Percentiles rank a stretch among this genome's conserved stretches.
These are phyloP conservation scores for Phylloscopus collybita DNA, from an alignment of 2,797 vertebrate species.

Conservation along the genomic window DNA sequence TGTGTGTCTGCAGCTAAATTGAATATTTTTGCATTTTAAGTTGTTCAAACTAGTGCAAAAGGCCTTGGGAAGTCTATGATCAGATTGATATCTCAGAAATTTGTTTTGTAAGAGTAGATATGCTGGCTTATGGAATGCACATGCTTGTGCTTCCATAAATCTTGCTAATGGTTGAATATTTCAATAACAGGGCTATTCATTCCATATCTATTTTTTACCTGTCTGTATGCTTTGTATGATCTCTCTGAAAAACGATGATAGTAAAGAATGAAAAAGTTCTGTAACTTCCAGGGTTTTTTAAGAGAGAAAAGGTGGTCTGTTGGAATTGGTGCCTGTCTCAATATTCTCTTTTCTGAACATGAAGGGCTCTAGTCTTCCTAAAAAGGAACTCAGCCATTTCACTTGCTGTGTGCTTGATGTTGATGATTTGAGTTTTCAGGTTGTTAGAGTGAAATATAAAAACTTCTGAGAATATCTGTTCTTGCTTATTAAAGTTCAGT, in stretches of 20 bases:
- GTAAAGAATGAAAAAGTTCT: not conserved
- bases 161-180: not conserved
- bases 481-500: not conserved
- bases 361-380: not conserved
- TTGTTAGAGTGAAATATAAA: not conserved
- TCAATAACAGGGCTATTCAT: not conserved
- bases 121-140: not conserved
- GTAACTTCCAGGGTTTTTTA: not conserved
- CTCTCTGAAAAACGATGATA: not conserved
- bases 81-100: not conserved
- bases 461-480: not conserved
- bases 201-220: not conserved
- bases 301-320: not conserved
- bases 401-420: not conserved
- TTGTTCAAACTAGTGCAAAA: not conserved
- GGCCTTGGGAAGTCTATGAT: not conserved
- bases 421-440: not conserved
- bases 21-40: not conserved
- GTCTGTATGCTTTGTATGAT: not conserved
- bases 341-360: not conserved
- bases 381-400: not conserved
- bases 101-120: not conserved
- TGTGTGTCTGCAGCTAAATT: not conserved
- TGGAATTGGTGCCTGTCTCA: not conserved
- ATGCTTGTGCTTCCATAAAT: not conserved